Evolutionary conservation across 1,140 invertebrate species (phyloP).

Genomic region (Mactra quadrangularis): DNA sequence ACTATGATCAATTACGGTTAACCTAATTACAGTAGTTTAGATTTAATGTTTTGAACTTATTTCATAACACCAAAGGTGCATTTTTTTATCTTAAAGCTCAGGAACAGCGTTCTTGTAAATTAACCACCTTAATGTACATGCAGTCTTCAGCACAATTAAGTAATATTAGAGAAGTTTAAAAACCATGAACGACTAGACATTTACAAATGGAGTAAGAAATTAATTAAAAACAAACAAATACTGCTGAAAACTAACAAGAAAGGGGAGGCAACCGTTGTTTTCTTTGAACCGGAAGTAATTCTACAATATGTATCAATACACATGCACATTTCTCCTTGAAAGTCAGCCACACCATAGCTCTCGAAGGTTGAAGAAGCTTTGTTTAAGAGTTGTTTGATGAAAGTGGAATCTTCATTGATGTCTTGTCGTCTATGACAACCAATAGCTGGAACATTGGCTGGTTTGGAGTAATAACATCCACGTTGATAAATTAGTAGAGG

Average conservation of each 20-base stretch:
- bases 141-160: too few species aligned
- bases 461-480: conserved; percentile 32
- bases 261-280: neutral
- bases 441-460: conserved; percentile 25
- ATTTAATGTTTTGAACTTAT: too few species aligned
- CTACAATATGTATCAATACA: conserved; percentile 37
- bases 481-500: conserved; percentile 16
- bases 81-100: too few species aligned
- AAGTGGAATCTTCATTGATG: conserved; percentile 40
- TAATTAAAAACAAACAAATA: too few species aligned
- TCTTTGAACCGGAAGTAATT: neutral
- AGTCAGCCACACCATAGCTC: neutral
- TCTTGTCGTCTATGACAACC: conserved; percentile 22
- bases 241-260: neutral
- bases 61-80: too few species aligned
- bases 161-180: too few species aligned
- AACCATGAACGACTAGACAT: too few species aligned
- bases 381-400: conserved; percentile 23
- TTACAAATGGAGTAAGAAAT: too few species aligned
- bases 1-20: too few species aligned
- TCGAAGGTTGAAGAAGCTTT: conserved; percentile 12
- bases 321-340: conserved; percentile 31
- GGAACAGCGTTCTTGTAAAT: too few species aligned
- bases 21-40: too few species aligned
- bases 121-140: too few species aligned